Base-by-base conservation (phyloP, 2,888 invertebrate genomes). In the Ditula angustiorana region DNA sequence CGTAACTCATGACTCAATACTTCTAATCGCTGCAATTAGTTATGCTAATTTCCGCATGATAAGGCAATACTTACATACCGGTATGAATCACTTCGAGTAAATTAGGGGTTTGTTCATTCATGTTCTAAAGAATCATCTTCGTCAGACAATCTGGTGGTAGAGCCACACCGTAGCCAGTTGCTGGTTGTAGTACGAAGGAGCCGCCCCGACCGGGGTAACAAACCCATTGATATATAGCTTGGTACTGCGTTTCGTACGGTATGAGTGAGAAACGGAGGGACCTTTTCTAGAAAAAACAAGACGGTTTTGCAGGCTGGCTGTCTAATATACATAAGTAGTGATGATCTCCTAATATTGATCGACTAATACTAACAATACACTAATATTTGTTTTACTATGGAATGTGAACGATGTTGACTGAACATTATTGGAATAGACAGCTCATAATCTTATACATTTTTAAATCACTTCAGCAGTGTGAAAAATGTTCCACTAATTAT, bases 321-420 rank as follows among this genome's bases (percentile, higher is more conserved):
- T n/a, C 2, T 19, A 7, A 10, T 16, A 37, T 8, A 24, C 2
- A 33, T 5, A 5, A 5, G 8, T 24, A 24, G 8, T n/a, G 23
- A 46, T 46, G 46, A 23, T n/a, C n/a, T n/a, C n/a, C n/a, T n/a
- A n/a, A n/a, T n/a, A n/a, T n/a, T n/a, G n/a, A n/a, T n/a, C n/a
- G n/a, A 24, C 1, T 46, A 23, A 46, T 46, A 46, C 23, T 46
- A 16, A 11, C n/a, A n/a, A n/a, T n/a, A n/a, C n/a, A n/a, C 11
- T 46, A 53, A 35, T 53, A 53, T 53, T 53, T 21, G 35, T 24
- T 35, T 35, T 50, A 30, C 8, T 2, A 35, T 8, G 33, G 53
- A 35, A 23, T 21, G 53, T 35, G 5, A 46, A n/a, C 24, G 16
- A 19, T 35, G 23, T 46, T 24, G 24, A 24, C 23, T 46, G 2